Evolutionary conservation across 2,113 vertebrate species (phyloP).

Genomic region (Noturus placidus): DNA sequence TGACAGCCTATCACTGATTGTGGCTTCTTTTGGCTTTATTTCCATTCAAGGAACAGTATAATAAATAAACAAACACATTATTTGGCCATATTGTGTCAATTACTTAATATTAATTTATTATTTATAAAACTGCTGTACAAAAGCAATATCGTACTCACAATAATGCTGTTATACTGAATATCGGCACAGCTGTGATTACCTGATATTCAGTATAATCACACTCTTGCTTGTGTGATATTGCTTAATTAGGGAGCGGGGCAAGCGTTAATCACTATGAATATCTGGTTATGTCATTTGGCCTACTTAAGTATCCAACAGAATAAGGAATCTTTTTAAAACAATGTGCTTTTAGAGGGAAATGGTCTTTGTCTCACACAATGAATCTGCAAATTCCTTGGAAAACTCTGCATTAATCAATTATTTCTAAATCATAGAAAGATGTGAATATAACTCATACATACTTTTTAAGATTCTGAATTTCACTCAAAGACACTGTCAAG

Average conservation of each 20-base stretch:
- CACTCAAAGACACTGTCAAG: neutral
- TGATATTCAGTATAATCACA: neutral
- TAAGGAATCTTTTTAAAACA: neutral
- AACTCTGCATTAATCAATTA: neutral
- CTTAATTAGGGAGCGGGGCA: neutral
- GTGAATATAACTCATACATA: neutral
- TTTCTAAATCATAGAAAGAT: neutral
- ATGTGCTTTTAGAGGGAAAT: neutral
- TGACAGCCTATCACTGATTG: neutral
- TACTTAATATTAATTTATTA: neutral
- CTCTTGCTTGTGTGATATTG: neutral
- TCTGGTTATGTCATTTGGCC: neutral
- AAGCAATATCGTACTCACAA: neutral
- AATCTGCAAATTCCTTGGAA: neutral
- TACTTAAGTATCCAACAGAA: neutral
- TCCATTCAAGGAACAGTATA: neutral
- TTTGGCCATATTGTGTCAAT: neutral
- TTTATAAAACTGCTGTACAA: neutral
- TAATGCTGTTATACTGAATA: neutral
- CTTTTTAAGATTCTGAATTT: neutral
- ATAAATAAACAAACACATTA: neutral
- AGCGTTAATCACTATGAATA: neutral
- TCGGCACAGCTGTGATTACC: neutral
- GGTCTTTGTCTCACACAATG: neutral
- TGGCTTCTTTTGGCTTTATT: neutral